Percentiles rank a stretch among this genome's conserved stretches.
Evolutionary conservation across 2,888 invertebrate species (phyloP).

Genomic region (Hypena proboscidalis): DNA sequence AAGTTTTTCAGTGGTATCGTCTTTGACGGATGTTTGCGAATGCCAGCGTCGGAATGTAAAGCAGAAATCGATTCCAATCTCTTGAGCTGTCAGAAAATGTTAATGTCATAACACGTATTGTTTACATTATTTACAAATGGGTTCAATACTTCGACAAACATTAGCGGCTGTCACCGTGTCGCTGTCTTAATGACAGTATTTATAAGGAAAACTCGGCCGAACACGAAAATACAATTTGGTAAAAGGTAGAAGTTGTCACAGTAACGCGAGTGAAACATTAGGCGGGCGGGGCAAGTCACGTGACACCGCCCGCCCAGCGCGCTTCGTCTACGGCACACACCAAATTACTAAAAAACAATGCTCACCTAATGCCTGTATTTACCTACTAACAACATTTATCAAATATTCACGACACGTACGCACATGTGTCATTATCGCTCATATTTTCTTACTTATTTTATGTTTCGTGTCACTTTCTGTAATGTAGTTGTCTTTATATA

Average conservation of each 20-base stretch:
- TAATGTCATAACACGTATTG: slow-evolving; percentile 64
- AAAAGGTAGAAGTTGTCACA: slow-evolving; percentile 81
- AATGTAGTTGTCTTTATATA: too few relatives aligned
- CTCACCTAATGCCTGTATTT: slow-evolving; percentile 56
- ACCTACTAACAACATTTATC: slow-evolving; percentile 43
- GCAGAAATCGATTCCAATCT: slow-evolving; percentile 48
- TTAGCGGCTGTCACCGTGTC: slow-evolving; percentile 79
- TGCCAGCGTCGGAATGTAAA: slow-evolving; percentile 9
- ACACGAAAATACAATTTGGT: slow-evolving; percentile 85
- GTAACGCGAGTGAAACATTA: slow-evolving; percentile 82
- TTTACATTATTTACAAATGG: slow-evolving; percentile 72
- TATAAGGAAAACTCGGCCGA: slow-evolving; percentile 83
- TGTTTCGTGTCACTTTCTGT: neutral
- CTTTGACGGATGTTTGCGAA: slow-evolving; percentile 10
- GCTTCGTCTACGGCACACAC: slow-evolving; percentile 54
- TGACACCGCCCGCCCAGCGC: slow-evolving; percentile 53
- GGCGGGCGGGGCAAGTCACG: slow-evolving; percentile 65
- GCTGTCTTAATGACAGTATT: slow-evolving; percentile 84
- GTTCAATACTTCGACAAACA: slow-evolving; percentile 72
- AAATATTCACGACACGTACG: slow-evolving; percentile 46
- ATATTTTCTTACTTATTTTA: slow-evolving; percentile 36
- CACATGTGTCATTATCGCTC: slow-evolving; percentile 39
- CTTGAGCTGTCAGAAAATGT: slow-evolving; percentile 50
- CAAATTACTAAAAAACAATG: slow-evolving; percentile 64
- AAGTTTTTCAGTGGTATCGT: slow-evolving; percentile 18